Conservation (phyloP, 1,140 invertebrate species). For the Lethrus apterus region DNA sequence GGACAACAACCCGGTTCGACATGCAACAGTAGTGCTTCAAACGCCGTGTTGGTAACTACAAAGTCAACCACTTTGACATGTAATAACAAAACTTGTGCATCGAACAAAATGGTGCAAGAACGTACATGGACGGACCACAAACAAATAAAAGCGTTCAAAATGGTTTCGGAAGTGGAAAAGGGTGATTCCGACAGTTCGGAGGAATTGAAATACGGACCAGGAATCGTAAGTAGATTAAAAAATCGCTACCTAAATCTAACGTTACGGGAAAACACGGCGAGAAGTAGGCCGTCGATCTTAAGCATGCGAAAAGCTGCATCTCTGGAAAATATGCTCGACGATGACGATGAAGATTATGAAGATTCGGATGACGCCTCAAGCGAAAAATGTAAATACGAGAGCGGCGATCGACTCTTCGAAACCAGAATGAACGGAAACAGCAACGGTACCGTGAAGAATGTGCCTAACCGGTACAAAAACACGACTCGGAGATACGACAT, state of each 20-base stretch:
- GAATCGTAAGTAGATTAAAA: constrained; percentile 80
- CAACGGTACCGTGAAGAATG: constrained; percentile 38
- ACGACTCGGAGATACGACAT: constrained; percentile 50
- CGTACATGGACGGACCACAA: constrained; percentile 26
- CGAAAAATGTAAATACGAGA: constrained; percentile 35
- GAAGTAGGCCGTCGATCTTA: constrained; percentile 54
- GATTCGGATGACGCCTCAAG: not conserved
- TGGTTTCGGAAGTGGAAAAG: constrained; percentile 9
- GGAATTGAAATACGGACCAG: constrained; percentile 83
- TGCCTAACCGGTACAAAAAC: constrained; percentile 40
- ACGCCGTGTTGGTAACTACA: too few relatives aligned
- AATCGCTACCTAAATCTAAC: constrained; percentile 78
- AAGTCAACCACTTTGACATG: too few relatives aligned
- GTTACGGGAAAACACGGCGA: constrained; percentile 54
- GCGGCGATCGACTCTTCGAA: constrained; percentile 31
- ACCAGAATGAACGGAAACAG: constrained; percentile 21
- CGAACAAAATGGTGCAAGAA: constrained; percentile 35
- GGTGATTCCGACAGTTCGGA: constrained; percentile 53
- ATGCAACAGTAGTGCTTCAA: too few relatives aligned
- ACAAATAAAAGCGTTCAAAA: constrained; percentile 8
- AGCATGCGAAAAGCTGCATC: constrained; percentile 69
- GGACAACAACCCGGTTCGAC: too few relatives aligned
- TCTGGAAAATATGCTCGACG: constrained; percentile 75
- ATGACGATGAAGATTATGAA: constrained; percentile 50
- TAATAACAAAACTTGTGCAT: too few relatives aligned